Conservation (phyloP, 2,797 vertebrate species). For the Tokudaia muenninki region DNA sequence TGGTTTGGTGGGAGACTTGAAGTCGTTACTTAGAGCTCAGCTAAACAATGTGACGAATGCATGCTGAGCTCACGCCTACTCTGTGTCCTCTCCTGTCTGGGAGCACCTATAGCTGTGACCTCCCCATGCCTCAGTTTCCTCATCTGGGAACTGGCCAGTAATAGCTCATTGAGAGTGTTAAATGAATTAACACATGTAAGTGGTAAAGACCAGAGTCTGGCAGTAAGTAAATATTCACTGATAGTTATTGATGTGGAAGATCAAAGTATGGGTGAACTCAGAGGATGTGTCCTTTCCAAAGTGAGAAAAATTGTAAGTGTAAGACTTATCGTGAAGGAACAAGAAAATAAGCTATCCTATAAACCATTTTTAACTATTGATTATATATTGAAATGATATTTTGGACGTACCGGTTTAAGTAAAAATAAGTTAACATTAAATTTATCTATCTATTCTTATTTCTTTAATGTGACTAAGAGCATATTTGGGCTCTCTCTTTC, state of each 20-base stretch:
- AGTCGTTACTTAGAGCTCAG: neutral
- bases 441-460: neutral
- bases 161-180: neutral
- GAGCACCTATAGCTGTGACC: neutral
- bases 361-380: conserved; percentile 21
- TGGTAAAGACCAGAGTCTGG: neutral
- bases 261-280: neutral
- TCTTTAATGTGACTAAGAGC: neutral
- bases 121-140: conserved; percentile 23
- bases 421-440: conserved; percentile 25
- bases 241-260: neutral
- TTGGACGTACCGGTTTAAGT: conserved; percentile 10
- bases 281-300: neutral
- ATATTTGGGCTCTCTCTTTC: conserved; percentile 1
- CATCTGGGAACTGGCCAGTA: neutral
- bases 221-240: fast-evolving
- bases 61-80: neutral
- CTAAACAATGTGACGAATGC: neutral
- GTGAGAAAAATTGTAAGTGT: neutral
- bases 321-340: neutral
- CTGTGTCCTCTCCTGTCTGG: neutral
- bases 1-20: neutral
- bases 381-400: neutral
- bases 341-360: neutral
- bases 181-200: neutral